Conservation (phyloP, 2,797 vertebrate genomes). For the Cyprinodon diabolis region DNA sequence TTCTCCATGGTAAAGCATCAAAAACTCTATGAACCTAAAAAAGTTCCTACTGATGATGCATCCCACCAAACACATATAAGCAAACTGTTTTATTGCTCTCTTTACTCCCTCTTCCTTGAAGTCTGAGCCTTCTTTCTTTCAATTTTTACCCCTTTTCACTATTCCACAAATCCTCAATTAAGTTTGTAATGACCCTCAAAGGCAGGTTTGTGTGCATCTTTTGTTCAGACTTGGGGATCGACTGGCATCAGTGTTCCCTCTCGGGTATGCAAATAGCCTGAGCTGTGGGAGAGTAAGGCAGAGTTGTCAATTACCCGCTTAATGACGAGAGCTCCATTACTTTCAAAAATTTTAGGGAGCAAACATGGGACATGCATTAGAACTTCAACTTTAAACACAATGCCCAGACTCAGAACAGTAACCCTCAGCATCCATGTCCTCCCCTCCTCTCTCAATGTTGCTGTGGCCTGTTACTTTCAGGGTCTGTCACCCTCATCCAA, state of each 20-base stretch:
- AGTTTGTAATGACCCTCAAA: constrained; percentile 75
- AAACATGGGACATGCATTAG: constrained; percentile 73
- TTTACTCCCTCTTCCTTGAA: constrained; percentile 23
- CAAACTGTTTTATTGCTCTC: constrained; percentile 29
- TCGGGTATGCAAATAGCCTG: constrained; percentile 78
- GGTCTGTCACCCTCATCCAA: constrained; percentile 42
- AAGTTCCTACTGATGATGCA: not conserved
- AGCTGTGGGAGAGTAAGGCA: constrained; percentile 78
- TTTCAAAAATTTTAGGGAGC: constrained; percentile 68
- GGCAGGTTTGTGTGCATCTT: constrained; percentile 74
- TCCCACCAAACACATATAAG: not conserved
- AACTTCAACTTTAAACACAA: constrained; percentile 71
- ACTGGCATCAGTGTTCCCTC: constrained; percentile 75
- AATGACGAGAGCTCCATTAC: constrained; percentile 79
- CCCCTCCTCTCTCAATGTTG: constrained; percentile 22
- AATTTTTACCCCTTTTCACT: constrained; percentile 53
- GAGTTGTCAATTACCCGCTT: constrained; percentile 78
- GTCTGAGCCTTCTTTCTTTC: constrained; percentile 46
- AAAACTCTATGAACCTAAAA: not conserved
- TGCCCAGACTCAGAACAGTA: constrained; percentile 68
- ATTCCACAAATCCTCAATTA: constrained; percentile 77
- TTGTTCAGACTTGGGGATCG: constrained; percentile 71
- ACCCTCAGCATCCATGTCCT: constrained; percentile 63
- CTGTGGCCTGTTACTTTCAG: constrained; percentile 18
- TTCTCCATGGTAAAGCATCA: not conserved